These are phyloP conservation scores for Spodoptera litura DNA, from an alignment of 1,140 invertebrate species.

Conservation along the genomic window DNA sequence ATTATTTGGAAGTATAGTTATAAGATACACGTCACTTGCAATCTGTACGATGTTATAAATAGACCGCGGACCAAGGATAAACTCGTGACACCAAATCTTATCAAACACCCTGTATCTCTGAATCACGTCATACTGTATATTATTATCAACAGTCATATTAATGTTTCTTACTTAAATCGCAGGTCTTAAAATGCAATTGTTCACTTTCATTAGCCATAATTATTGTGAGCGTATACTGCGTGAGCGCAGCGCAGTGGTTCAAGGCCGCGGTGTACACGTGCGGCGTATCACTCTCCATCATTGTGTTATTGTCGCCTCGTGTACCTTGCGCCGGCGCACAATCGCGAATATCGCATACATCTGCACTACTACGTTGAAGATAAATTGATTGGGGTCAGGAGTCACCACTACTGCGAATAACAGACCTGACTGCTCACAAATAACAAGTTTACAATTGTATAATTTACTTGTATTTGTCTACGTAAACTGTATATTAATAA, in stretches of 20 bases:
- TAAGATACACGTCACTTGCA: not conserved
- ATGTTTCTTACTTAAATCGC: too few species aligned
- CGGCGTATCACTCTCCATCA: constrained; percentile 14
- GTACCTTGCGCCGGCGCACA: not conserved
- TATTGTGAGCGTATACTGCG: not conserved
- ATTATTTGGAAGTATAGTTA: not conserved
- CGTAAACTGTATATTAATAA: too few species aligned
- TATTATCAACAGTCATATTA: too few species aligned
- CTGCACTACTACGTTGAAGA: too few species aligned
- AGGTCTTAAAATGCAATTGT: too few species aligned
- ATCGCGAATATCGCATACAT: not conserved
- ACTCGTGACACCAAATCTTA: not conserved
- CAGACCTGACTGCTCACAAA: too few species aligned
- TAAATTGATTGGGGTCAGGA: too few species aligned
- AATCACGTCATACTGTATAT: too few species aligned
- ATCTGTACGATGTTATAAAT: constrained; percentile 1
- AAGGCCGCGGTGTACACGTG: constrained; percentile 19
- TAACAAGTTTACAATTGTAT: too few species aligned
- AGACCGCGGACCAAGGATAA: constrained; percentile 14
- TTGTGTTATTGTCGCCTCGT: constrained; percentile 31
- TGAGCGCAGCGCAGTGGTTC: not conserved
- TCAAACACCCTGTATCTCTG: too few species aligned
- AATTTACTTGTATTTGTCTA: too few species aligned
- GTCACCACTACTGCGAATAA: too few species aligned
- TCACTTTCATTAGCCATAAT: not conserved